A percentile compares a stretch with the other conserved stretches of the same genome.
phyloP scores from a whole-genome alignment of 2,888 invertebrate genomes.

The Periphyllus acericola region DNA sequence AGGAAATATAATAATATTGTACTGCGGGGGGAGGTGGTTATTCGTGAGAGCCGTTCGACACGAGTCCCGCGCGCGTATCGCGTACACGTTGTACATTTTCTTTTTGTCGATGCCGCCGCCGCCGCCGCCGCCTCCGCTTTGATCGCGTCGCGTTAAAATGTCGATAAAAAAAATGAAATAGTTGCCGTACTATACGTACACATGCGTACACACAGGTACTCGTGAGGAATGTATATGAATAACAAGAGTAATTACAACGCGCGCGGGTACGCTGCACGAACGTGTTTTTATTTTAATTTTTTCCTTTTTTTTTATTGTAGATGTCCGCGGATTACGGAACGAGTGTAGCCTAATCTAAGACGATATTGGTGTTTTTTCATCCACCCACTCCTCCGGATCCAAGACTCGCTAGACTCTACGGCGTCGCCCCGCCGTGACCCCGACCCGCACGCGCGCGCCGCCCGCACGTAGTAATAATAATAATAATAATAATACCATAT shows the following conservation, averaged over 20 bases:
- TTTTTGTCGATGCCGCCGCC: constrained; percentile 56
- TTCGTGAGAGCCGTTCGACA: constrained; percentile 36
- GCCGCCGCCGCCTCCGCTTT: constrained; percentile 21
- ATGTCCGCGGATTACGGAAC: not conserved
- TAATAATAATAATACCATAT: no score
- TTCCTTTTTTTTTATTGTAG: not conserved
- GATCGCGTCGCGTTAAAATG: constrained; percentile 55
- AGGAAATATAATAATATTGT: not conserved
- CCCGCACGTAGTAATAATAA: no score
- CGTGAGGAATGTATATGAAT: not conserved
- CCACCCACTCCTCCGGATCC: not conserved
- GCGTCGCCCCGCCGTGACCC: constrained; percentile 28
- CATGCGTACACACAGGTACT: no score
- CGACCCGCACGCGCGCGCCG: constrained; percentile 9
- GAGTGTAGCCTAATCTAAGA: not conserved
- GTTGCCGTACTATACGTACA: no score
- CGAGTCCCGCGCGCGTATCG: constrained; percentile 9
- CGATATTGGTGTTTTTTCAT: constrained; percentile 23
- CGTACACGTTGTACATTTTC: not conserved
- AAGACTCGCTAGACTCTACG: constrained; percentile 33
- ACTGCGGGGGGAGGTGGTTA: not conserved
- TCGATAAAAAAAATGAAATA: constrained; percentile 51
- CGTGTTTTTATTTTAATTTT: not conserved
- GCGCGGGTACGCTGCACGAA: not conserved
- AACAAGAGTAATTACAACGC: constrained; percentile 53